A percentile compares a stretch with the other conserved stretches of the same genome.
Conservation (phyloP, 2,888 invertebrate genomes). For the Oligia strigilis region DNA sequence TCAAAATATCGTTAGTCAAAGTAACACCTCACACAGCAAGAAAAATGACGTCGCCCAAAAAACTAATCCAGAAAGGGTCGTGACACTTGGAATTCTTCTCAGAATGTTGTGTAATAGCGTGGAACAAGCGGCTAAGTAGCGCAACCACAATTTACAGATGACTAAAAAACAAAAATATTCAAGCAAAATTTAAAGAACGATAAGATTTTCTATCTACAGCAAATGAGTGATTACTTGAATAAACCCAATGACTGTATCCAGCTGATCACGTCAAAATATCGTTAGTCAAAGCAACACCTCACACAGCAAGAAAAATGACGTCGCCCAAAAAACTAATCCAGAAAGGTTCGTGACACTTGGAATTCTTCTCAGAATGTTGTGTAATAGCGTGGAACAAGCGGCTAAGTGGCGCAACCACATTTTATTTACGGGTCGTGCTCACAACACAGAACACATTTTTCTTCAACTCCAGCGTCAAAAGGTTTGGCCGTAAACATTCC, state of each 20-base stretch:
- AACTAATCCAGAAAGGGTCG: constrained; percentile 45
- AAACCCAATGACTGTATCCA: not conserved
- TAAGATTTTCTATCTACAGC: too few species aligned
- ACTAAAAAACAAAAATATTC: constrained; percentile 59
- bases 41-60: constrained; percentile 41
- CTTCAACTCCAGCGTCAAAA: constrained; percentile 59
- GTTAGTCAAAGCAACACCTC: constrained; percentile 20
- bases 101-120: constrained; percentile 73
- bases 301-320: constrained; percentile 37
- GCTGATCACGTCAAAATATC: not conserved
- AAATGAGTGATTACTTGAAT: not conserved
- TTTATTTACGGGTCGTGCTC: constrained; percentile 77
- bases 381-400: constrained; percentile 77
- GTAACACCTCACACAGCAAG: constrained; percentile 15
- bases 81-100: constrained; percentile 55
- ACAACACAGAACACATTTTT: constrained; percentile 71
- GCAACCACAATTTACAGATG: constrained; percentile 74
- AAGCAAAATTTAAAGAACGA: too few species aligned
- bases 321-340: constrained; percentile 42
- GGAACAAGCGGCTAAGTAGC: constrained; percentile 77
- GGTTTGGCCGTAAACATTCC: constrained; percentile 65
- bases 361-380: constrained; percentile 61
- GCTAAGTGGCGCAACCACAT: constrained; percentile 77
- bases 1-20: constrained; percentile 14
- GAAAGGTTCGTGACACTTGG: constrained; percentile 47